Base-by-base conservation (phyloP, 2,888 invertebrate species). In the Sicus ferrugineus region DNA sequence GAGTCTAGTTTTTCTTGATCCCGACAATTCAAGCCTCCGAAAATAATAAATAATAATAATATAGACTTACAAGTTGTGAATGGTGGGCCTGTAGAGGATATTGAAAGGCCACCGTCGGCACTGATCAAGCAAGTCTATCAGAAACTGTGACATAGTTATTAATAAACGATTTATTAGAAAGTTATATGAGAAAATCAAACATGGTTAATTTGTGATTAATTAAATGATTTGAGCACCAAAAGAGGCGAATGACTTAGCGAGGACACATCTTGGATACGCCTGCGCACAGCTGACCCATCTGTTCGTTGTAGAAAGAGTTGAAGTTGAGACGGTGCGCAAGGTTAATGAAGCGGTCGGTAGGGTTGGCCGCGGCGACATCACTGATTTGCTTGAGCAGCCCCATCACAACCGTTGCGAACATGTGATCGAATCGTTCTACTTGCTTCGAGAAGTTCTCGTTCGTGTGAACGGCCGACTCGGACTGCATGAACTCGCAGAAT, bases 401-500 rank as follows among this genome's bases (percentile, higher is more conserved):
- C 74, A 86, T 81, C 3, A 85, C 74, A 50, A 83, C 67, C 1
- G 81, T 82, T 6, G 85, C 83, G 67, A 86, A 86, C 70, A 83
- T 82, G 52, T 83, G 71, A 77, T 85, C 85, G 67, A 84, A 85
- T 6, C 80, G 78, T 67, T 80, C 81, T 1, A 86, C 84, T 19
- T 81, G 77, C 73, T 85, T 83, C 0, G 81, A 81, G 74, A 85
- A 85, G 7, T 85, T 85, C 56, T 85, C 85, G 3, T 79, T 77
- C 19, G 84, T 80, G 58, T 79, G 80, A 69, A 84, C 70, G 2
- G 79, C 79, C 54, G 80, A 79, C 73, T 85, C 84, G 14, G 75
- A 72, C 85, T 85, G 92, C 87, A 97, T 94, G 79, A 96, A 97
- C 79, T 93, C 91, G 82, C 96, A 95, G 87, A 97, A 97, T 76